These are phyloP conservation scores for Acanthurus tractus DNA, from an alignment of 2,797 vertebrate genomes.

Conservation along the genomic window DNA sequence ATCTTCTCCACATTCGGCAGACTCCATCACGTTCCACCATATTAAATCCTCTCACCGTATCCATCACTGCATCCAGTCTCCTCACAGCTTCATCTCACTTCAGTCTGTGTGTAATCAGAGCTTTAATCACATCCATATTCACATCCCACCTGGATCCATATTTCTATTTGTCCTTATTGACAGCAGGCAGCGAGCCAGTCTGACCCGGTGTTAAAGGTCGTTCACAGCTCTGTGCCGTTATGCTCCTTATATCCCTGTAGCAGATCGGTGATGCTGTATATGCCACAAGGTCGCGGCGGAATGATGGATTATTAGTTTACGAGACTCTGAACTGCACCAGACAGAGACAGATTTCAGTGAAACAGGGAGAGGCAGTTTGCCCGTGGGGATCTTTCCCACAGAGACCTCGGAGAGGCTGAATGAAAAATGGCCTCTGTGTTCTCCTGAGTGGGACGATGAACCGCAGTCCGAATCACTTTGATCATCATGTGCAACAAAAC, in stretches of 20 bases:
- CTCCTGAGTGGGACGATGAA: constrained; percentile 42
- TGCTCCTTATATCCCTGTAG: constrained; percentile 53
- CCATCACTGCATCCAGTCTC: neutral
- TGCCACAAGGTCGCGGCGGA: constrained; percentile 74
- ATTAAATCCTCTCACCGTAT: neutral
- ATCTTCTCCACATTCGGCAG: neutral
- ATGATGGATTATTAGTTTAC: constrained; percentile 80
- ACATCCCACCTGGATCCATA: constrained; percentile 37
- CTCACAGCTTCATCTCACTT: neutral
- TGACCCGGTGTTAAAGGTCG: constrained; percentile 51
- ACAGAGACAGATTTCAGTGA: constrained; percentile 71
- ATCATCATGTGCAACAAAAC: neutral
- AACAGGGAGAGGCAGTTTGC: constrained; percentile 49
- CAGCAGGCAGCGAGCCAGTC: constrained; percentile 5
- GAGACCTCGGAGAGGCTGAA: constrained; percentile 41
- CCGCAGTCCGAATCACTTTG: constrained; percentile 25
- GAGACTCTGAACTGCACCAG: constrained; percentile 53
- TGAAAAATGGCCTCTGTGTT: constrained; percentile 57
- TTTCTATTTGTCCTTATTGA: constrained; percentile 30
- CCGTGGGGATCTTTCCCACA: constrained; percentile 17
- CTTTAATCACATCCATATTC: constrained; percentile 33
- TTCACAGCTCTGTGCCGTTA: constrained; percentile 42
- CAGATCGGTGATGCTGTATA: constrained; percentile 64
- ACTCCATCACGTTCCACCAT: neutral
- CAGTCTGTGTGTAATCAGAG: constrained; percentile 22